Percentiles rank a stretch among this genome's conserved stretches.
Conservation (phyloP, 2,888 invertebrate species). For the Ariolimax columbianus region DNA sequence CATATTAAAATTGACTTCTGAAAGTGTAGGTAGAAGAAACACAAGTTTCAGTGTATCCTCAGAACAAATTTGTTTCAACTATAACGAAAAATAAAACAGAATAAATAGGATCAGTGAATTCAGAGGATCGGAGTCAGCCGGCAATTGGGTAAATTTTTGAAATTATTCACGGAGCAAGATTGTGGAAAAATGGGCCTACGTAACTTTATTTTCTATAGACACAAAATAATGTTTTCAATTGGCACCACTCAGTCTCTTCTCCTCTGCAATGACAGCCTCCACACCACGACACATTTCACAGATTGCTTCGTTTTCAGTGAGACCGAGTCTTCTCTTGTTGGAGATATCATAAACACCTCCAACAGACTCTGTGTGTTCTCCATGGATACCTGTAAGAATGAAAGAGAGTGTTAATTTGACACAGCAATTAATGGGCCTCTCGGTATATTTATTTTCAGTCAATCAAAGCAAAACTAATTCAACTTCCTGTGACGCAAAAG, state of each 20-base stretch:
- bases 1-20: too few species aligned
- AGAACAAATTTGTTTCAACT: neutral
- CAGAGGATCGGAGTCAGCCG: neutral
- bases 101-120: neutral
- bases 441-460: too few species aligned
- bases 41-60: neutral
- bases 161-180: conserved; percentile 1
- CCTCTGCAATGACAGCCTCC: conserved; percentile 52
- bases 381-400: conserved; percentile 63
- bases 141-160: neutral
- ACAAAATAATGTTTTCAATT: neutral
- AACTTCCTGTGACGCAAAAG: too few species aligned
- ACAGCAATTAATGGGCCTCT: too few species aligned
- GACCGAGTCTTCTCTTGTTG: conserved; percentile 72
- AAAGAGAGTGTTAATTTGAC: too few species aligned
- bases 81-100: neutral
- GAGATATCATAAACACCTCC: conserved; percentile 74
- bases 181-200: neutral
- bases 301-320: conserved; percentile 68
- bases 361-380: conserved; percentile 73
- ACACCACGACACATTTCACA: conserved; percentile 69
- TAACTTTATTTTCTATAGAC: neutral
- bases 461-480: too few species aligned
- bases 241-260: conserved; percentile 80
- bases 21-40: too few species aligned